A percentile compares a stretch with the other conserved stretches of the same genome.
These are phyloP conservation scores for Tenebrio molitor DNA, from an alignment of 1,140 invertebrate genomes.

Conservation along the genomic window DNA sequence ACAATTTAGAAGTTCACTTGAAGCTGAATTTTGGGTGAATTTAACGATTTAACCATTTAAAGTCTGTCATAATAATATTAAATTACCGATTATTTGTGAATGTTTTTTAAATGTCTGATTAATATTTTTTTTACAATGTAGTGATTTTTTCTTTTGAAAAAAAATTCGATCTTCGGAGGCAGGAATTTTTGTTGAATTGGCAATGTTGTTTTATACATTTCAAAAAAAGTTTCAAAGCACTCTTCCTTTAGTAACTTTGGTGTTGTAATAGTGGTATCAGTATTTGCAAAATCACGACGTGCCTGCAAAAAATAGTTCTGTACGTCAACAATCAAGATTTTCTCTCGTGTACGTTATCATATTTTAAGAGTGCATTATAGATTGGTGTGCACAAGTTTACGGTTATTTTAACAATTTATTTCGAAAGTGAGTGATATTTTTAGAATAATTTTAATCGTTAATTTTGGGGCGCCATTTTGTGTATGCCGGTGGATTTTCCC, in stretches of 20 bases:
- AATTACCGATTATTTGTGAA: not conserved
- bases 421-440: conserved; percentile 50
- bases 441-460: conserved; percentile 61
- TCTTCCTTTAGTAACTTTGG: conserved; percentile 4
- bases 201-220: no score
- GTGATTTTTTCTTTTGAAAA: no score
- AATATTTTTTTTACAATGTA: no score
- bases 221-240: not conserved
- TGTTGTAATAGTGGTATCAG: conserved; percentile 16
- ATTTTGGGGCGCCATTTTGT: conserved; percentile 65
- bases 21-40: no score
- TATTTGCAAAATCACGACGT: conserved; percentile 65
- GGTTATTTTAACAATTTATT: conserved; percentile 18
- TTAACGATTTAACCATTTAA: not conserved
- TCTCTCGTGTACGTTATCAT: conserved; percentile 55
- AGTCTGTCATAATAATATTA: not conserved
- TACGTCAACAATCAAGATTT: conserved; percentile 64
- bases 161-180: no score
- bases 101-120: no score
- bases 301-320: conserved; percentile 63
- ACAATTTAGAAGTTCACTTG: no score
- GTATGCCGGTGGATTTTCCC: conserved; percentile 64
- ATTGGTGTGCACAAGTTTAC: conserved; percentile 15
- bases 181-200: not conserved
- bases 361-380: conserved; percentile 49